These are phyloP conservation scores for Gymnoscelis rufifasciata DNA, from an alignment of 2,888 invertebrate genomes.

Conservation along the genomic window DNA sequence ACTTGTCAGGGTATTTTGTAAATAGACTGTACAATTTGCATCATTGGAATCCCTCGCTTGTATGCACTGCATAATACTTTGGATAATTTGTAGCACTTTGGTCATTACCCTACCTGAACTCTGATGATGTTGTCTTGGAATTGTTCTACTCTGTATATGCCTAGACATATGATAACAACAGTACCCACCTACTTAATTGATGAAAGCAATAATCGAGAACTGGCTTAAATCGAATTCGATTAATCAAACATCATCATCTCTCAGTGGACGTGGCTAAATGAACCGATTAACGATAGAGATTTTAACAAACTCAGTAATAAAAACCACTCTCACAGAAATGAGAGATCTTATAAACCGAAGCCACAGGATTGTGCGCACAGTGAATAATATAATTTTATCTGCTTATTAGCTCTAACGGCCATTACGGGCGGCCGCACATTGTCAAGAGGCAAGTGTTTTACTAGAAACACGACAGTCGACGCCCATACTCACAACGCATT, in stretches of 20 bases:
- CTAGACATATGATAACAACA: too few species aligned
- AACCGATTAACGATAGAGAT: constrained; percentile 10
- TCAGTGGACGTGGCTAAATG: too few species aligned
- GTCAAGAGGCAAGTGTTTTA: constrained; percentile 80
- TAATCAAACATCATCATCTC: too few species aligned
- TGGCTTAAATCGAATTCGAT: too few species aligned
- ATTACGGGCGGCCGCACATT: constrained; percentile 77
- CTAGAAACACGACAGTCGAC: constrained; percentile 74
- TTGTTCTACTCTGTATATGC: too few species aligned
- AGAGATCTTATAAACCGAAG: constrained; percentile 4
- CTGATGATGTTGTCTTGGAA: too few species aligned
- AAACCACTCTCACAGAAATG: constrained; percentile 2
- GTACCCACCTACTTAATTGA: too few species aligned
- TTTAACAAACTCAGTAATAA: constrained; percentile 3
- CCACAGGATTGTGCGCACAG: constrained; percentile 13
- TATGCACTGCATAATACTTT: constrained; percentile 24
- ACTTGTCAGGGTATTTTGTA: constrained; percentile 37
- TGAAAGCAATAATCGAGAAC: too few species aligned
- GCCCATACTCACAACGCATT: constrained; percentile 76
- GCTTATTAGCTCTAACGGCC: constrained; percentile 76
- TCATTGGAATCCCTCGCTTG: constrained; percentile 30
- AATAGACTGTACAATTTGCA: constrained; percentile 36
- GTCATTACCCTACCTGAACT: too few species aligned
- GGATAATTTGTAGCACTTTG: too few species aligned
- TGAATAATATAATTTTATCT: constrained; percentile 64